Evolutionary conservation across 2,113 vertebrate species (phyloP).

Genomic region (Probosciger aterrimus): DNA sequence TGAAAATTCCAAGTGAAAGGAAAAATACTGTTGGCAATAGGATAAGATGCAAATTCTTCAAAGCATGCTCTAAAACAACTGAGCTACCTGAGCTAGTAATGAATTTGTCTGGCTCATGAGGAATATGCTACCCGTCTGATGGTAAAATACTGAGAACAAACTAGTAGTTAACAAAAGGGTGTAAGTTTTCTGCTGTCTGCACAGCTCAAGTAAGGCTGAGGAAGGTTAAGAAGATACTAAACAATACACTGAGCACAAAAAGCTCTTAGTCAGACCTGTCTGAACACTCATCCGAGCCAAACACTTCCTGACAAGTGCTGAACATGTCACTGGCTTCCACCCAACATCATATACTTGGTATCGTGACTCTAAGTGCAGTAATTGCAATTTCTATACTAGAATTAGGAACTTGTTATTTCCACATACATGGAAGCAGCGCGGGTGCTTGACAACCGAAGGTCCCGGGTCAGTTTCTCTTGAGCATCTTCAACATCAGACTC

Average conservation of each 20-base stretch:
- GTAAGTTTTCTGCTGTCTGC: neutral
- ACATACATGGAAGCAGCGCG: constrained; percentile 91
- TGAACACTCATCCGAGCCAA: neutral
- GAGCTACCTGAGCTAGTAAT: neutral
- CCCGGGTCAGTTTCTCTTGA: constrained; percentile 86
- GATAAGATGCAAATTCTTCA: neutral
- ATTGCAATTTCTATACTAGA: neutral
- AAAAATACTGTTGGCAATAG: neutral
- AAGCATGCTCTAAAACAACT: neutral
- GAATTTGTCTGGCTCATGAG: neutral
- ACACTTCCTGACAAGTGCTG: neutral
- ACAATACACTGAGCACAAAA: neutral
- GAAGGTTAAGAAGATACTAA: neutral
- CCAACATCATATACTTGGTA: neutral
- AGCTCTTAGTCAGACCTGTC: neutral
- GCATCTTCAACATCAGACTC: constrained; percentile 82
- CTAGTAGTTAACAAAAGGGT: neutral
- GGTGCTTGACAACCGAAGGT: constrained; percentile 90
- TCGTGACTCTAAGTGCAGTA: neutral
- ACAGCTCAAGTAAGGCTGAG: neutral
- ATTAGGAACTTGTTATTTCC: neutral
- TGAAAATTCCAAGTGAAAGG: constrained; percentile 62
- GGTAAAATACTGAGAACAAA: neutral
- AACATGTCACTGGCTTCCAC: neutral
- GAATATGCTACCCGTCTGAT: neutral